Evolutionary conservation across 2,888 invertebrate genomes (phyloP), one percentile per base, ranked within the genome.

Genomic region (Aquatica leii): DNA sequence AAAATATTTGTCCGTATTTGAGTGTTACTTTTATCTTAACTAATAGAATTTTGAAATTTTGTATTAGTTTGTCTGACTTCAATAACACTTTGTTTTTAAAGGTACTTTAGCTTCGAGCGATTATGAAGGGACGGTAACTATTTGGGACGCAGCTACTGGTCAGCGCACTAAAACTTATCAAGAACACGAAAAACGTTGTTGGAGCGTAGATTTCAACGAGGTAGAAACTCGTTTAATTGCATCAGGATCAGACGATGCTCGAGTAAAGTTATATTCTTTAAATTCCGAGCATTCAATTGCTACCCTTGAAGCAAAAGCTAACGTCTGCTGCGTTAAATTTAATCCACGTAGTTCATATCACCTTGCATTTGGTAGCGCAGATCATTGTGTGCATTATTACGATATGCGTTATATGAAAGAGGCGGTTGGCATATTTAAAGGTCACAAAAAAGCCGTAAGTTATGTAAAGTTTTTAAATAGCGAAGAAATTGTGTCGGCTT

Each of bases 311-410:
- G 95, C 95, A 0, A 93, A 94, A 81, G 96, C 95, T 65, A 97
- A 97, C 82, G 95, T 97, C 53, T 97, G 97, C 81, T 97, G 96
- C 82, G 97, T 97, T 12, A 92, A 96, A 78, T 94, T 94, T 80
- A 93, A 92, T 80, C 94, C 94, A 0, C 84, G 87, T 65, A 93
- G 92, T 68, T 90, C 94, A 0, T 93, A 91, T 78, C 93, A 96
- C 79, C 85, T 97, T 63, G 95, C 96, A 1, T 97, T 96, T 83
- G 97, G 97, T 11, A 95, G 95, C n/a, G 97, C 97, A 18, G 97
- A 97, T 83, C 97, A 97, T 81, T 95, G 94, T 84, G 95, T 97
- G 55, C 95, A 97, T 81, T 96, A 97, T 79, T 97, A 96, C 81
- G 97, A 97, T 83, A 85, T 97, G 69, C 85, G 97, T 35, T 90